Evolutionary conservation across 1,140 invertebrate genomes (phyloP).

Genomic region (Drosophila virilis): DNA sequence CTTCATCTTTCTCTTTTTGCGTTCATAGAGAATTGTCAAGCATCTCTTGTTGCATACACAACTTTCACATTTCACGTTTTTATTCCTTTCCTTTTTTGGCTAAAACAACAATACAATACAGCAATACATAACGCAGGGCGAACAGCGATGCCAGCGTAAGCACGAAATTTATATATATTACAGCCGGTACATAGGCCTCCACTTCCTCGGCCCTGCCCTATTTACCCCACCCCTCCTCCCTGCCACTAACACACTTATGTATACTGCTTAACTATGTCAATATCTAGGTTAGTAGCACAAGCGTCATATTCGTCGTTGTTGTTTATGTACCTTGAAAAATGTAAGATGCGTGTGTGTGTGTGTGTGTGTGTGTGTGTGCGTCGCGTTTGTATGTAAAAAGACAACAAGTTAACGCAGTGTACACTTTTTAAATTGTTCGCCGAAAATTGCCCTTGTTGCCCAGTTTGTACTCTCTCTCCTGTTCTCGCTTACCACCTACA

Average conservation of each 20-base stretch:
- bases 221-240: not conserved
- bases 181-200: constrained; percentile 30
- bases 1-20: constrained; percentile 25
- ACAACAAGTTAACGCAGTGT: constrained; percentile 15
- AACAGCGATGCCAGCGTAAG: constrained; percentile 6
- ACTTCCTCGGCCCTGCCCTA: not conserved
- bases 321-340: constrained; percentile 47
- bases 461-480: constrained; percentile 24
- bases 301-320: constrained; percentile 39
- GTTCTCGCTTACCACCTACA: constrained; percentile 34
- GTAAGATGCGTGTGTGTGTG: constrained; percentile 13
- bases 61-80: constrained; percentile 72
- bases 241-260: no score
- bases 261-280: constrained; percentile 13
- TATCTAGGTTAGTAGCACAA: constrained; percentile 68
- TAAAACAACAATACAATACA: constrained; percentile 10
- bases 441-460: constrained; percentile 28
- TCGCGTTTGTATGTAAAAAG: constrained; percentile 6
- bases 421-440: constrained; percentile 8
- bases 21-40: constrained; percentile 35
- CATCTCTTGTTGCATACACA: constrained; percentile 33
- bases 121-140: not conserved
- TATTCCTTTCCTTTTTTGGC: constrained; percentile 63
- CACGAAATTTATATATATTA: constrained; percentile 37
- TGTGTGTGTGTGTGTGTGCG: not conserved